Base-by-base conservation (phyloP, 1,140 invertebrate genomes). In the Chrysopa pallens region DNA sequence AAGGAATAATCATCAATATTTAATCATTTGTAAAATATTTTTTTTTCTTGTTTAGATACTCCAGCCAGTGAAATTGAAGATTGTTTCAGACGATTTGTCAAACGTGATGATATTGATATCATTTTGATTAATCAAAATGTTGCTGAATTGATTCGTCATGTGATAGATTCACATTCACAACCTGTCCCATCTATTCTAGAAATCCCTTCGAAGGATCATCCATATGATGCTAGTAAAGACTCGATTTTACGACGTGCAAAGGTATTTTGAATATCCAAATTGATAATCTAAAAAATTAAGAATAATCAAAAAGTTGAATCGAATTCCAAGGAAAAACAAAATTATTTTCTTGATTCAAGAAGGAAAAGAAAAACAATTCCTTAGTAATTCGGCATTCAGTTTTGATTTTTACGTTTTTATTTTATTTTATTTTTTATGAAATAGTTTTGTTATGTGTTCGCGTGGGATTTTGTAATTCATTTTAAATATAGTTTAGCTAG, bases 61-160 rank as follows among this genome's bases (percentile, higher is more conserved):
- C 75, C 86, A 48, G 78, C 96, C 1, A 83, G 83, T 56, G 95
- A 99, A 62, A 88, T 99, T 53, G 96, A 99, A 66, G 94, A 98
- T 48, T 84, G 84, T 42, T 98, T 98, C 67, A 92, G 93, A 61
- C 74, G 78, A 43, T 98, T 98, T 63, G 66, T 94, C 4, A 90
- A 86, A 57, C 73, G 96, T 44, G 90, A 97, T 65, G 96, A 99
- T 60, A 93, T 99, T 52, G 95, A 96, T 56, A 98, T 99, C 48
- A 95, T 99, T 55, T 74, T 99, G 8, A 98, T 99, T 48, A 98
- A 96, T 63, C 96, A 99, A 66, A 97, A 95, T 65, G 74, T 98
- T 47, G 96, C 96, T 35, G 96, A 99, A 66, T 74, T 96, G 72
- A 96, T 99, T 58, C 77, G 96, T 40, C 91, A 97, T 64, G 80